Conservation (phyloP, 2,113 vertebrate genomes). For the Brienomyrus brachyistius region DNA sequence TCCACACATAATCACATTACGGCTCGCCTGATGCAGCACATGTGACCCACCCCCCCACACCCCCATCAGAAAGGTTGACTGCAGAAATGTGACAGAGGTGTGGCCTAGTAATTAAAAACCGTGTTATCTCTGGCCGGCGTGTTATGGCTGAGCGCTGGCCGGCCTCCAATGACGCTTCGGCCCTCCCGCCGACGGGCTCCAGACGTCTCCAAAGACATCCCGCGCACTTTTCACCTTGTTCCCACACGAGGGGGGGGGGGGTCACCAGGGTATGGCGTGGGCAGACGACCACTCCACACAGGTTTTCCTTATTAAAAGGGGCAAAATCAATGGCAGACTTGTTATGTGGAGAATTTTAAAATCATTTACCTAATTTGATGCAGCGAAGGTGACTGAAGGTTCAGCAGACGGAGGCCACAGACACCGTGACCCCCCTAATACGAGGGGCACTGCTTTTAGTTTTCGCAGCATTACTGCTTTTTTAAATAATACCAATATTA, state of each 20-base stretch:
- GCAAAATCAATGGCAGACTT: conserved; percentile 30
- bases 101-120: conserved; percentile 75
- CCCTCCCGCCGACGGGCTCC: conserved; percentile 68
- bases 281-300: background rate
- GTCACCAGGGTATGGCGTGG: background rate
- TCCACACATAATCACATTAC: conserved; percentile 55
- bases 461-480: background rate
- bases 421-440: background rate
- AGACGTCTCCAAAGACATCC: conserved; percentile 73
- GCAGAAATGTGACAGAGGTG: conserved; percentile 63
- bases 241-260: too few species aligned
- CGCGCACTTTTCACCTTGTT: conserved; percentile 48
- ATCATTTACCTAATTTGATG: conserved; percentile 32
- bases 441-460: background rate
- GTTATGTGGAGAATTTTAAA: conserved; percentile 29
- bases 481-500: background rate
- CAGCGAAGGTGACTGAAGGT: conserved; percentile 32
- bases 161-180: conserved; percentile 67
- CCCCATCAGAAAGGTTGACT: conserved; percentile 50
- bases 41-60: conserved; percentile 40
- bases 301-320: conserved; percentile 30
- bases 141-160: conserved; percentile 68
- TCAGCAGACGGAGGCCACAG: background rate
- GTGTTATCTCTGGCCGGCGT: conserved; percentile 72
- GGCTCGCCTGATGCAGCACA: conserved; percentile 53